Base-by-base conservation (phyloP, 92 coral and sea anemone species). In the Umimayanthus chanpuru region DNA sequence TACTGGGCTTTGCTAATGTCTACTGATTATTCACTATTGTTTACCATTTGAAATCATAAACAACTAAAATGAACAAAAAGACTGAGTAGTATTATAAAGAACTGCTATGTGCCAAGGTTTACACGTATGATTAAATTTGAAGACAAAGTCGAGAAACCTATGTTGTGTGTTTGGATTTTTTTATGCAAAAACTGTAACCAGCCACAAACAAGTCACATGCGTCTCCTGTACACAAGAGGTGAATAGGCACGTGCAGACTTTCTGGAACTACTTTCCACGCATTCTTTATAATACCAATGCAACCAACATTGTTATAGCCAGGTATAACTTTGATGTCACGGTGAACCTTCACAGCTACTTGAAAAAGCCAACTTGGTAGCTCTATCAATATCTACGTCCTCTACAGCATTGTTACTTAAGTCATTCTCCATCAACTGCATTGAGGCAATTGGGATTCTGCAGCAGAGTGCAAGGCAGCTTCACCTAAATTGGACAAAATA, bases 291-390 rank as follows among this genome's bases (percentile, higher is more conserved):
- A 49, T 72, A 25, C 56, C 49, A 30, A 91, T 88, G 30, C 68
- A 75, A 15, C 93, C 87, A 73, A 91, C 14, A 67, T 55, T 68
- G 23, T 39, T 71, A 88, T 85, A 90, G 15, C 70, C 89, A 29
- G 90, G 90, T 55, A 88, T 1, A 43, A 36, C 73, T 18, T 91
- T 91, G 72, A 91, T 68, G 74, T 91, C 93, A 81, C 68, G 76
- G 43, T 88, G 89, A 14, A 92, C 86, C 41, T 92, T 92, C 12
- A 92, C 88, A 23, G 89, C 86, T 40, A 92, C 90, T 8, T 92
- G 88, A 77, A 40, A 93, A 41, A 93, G 82, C 92, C 95, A 93
- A 78, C 92, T 86, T 81, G 89, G 78, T 89, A 93, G 77, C 81
- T 93, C 93, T 28, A 32, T 91, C 93, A 8, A 91, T 53, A 84